A percentile compares a stretch with the other conserved stretches of the same genome.
phyloP scores from a whole-genome alignment of 2,888 invertebrate species.

The Eupithecia centaureata region DNA sequence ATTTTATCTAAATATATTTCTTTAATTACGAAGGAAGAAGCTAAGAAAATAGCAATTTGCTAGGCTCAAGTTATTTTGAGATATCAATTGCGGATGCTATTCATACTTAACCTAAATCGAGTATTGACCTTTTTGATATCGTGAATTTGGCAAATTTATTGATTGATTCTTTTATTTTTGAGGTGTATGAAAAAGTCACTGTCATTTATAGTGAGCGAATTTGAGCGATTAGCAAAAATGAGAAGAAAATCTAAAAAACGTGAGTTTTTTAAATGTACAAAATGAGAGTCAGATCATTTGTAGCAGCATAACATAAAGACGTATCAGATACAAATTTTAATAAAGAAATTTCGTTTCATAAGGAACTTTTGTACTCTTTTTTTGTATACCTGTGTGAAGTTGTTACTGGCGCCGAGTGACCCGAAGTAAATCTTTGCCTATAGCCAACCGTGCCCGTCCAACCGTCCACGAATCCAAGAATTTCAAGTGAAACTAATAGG shows the following conservation, averaged over 20 bases:
- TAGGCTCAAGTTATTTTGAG: not conserved
- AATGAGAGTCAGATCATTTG: not conserved
- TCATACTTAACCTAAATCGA: conserved; percentile 7
- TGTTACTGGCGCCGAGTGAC: not conserved
- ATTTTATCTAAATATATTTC: no score
- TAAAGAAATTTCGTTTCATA: not conserved
- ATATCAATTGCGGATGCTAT: conserved; percentile 6
- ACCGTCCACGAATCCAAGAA: not conserved
- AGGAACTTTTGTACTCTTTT: not conserved
- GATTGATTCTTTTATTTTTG: not conserved
- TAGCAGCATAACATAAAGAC: not conserved
- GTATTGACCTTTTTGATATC: conserved; percentile 29
- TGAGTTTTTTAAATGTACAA: conserved; percentile 16
- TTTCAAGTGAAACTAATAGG: not conserved
- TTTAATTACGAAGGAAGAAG: no score
- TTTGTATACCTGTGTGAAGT: not conserved
- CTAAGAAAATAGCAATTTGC: no score
- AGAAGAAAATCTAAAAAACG: conserved; percentile 25
- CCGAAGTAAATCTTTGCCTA: not conserved
- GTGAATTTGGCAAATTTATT: conserved; percentile 1
- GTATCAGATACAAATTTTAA: not conserved
- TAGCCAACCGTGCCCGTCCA: not conserved
- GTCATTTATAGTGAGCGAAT: conserved; percentile 18
- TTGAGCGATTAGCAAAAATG: conserved; percentile 9
- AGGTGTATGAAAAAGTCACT: conserved; percentile 25